Percentiles rank a stretch among this genome's conserved stretches.
These are phyloP conservation scores for Lithophane socia DNA, from an alignment of 2,888 invertebrate genomes.

Conservation along the genomic window DNA sequence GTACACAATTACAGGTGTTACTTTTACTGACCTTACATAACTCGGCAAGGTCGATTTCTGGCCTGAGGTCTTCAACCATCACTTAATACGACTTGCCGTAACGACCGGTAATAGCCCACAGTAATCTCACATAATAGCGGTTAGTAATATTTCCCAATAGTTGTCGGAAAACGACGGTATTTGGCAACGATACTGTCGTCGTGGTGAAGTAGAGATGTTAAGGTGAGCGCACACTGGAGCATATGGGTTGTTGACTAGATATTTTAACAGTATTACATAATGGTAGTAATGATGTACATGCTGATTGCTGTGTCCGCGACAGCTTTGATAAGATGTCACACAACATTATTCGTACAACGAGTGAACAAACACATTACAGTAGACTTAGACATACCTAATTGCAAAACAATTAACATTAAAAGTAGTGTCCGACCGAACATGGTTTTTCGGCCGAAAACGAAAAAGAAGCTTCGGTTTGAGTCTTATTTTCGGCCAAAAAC, in stretches of 20 bases:
- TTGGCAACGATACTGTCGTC: conserved; percentile 39
- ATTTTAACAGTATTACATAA: too few species aligned
- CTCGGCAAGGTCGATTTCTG: conserved; percentile 45
- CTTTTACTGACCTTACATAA: conserved; percentile 59
- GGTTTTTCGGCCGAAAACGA: too few species aligned
- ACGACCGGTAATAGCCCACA: conserved; percentile 21
- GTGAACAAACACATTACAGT: neutral
- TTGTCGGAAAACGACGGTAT: conserved; percentile 40
- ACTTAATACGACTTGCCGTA: conserved; percentile 9
- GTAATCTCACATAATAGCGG: conserved; percentile 47
- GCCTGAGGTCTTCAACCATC: conserved; percentile 24
- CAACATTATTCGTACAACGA: neutral
- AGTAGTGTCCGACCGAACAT: too few species aligned
- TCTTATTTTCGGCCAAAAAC: too few species aligned
- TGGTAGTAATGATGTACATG: too few species aligned
- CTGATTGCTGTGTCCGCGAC: neutral
- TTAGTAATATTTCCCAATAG: conserved; percentile 50
- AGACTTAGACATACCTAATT: too few species aligned
- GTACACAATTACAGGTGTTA: neutral
- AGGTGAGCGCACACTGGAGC: conserved; percentile 33
- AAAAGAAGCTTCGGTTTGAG: too few species aligned
- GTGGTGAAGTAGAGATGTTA: conserved; percentile 18
- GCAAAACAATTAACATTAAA: too few species aligned
- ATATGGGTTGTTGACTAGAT: neutral
- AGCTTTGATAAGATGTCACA: neutral